Conservation (phyloP, 2,797 vertebrate species). For the Rhincodon typus region DNA sequence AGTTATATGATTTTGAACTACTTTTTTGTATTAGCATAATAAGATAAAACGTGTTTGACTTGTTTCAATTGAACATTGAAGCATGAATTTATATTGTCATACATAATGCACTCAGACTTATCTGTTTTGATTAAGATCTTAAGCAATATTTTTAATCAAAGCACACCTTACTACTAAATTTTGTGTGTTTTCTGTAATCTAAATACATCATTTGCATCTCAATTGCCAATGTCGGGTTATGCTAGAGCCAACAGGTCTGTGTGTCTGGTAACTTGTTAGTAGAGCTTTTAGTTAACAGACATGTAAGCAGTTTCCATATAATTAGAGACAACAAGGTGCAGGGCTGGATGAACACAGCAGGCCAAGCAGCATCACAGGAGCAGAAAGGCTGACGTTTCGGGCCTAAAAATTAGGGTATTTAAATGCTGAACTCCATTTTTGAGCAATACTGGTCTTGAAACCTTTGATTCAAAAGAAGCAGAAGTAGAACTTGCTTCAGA, state of each 20-base stretch:
- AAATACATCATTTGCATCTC: neutral
- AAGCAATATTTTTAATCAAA: neutral
- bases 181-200: neutral
- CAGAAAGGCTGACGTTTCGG: too few species aligned
- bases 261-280: neutral
- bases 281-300: neutral
- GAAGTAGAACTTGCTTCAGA: neutral
- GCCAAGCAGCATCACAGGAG: too few species aligned
- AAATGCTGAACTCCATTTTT: neutral
- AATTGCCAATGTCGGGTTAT: neutral
- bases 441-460: neutral
- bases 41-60: conserved; percentile 43
- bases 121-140: neutral
- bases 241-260: neutral
- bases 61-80: conserved; percentile 41
- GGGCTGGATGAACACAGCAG: too few species aligned
- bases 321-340: too few species aligned
- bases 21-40: conserved; percentile 40
- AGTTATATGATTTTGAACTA: conserved; percentile 32
- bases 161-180: neutral
- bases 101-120: neutral
- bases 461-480: neutral
- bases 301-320: neutral
- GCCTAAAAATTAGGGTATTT: too few species aligned
- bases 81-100: conserved; percentile 40